Base-by-base conservation (phyloP, 2,888 invertebrate genomes). In the Mechanitis mazaeus region DNA sequence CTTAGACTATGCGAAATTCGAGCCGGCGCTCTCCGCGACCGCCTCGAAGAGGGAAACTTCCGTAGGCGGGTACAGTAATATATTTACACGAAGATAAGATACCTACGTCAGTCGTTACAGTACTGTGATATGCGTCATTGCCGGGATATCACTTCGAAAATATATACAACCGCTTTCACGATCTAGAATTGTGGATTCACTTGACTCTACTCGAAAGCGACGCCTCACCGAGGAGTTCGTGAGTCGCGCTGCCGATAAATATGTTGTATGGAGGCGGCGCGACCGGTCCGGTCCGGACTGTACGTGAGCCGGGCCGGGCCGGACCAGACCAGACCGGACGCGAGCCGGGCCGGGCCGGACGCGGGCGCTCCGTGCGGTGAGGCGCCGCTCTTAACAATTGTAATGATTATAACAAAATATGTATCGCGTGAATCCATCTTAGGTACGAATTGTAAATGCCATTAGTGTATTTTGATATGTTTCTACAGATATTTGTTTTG, bases 91-190 rank as follows among this genome's bases (percentile, higher is more conserved):
- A 46, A 71, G 73, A 74, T 74, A 46, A 71, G 73, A 74, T 74
- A 72, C 71, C 76, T 76, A 75, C 71, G 82, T 85, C 87, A 84
- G 87, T 87, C 87, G 71, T 81, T 77, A 76, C 69, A 70, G 75
- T 81, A 80, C 78, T 75, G 84, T 82, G 87, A 88, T 87, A 86
- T 85, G 87, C 89, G 87, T 89, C 82, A 84, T 87, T 87, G 89
- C 88, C 89, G 88, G 88, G 86, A 79, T 79, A 83, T 84, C 81
- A 64, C 84, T 81, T 75, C 75, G 71, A 75, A 58, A 45, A 38
- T 47, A 58, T 55, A 54, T 58, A 60, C 60, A 54, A 63, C 60
- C 60, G 62, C 64, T 64, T 55, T 60, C 64, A 59, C 45, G 59
- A 54, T 45, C 47, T 54, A 54, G 58, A 57, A 50, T 54, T 54